Base-by-base conservation (phyloP, 2,797 vertebrate species). In the Acanthurus tractus region DNA sequence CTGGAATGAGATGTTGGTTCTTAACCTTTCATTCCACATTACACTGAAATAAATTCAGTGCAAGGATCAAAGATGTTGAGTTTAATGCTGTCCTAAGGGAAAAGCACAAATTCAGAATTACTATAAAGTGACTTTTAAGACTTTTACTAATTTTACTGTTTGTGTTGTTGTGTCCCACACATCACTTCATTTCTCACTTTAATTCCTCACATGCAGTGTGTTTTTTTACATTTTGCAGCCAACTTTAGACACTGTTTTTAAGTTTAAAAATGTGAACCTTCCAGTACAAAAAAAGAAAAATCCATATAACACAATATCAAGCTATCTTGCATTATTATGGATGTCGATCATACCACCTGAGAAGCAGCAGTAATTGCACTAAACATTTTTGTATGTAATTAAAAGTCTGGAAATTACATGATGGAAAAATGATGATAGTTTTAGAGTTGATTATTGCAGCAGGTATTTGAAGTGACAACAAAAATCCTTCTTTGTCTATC, bases 361-460 rank as follows among this genome's bases (percentile, higher is more conserved):
- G 57, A 59, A 55, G 40, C 55, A 44, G n/a, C 45, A 76, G 46
- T 65, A 62, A 54, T 58, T 65, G 25, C 5, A 1, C 71, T 63
- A 48, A 56, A 53, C 45, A 46, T 45, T 53, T 67, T 53, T 53
- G 46, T 15, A 56, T 59, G 53, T 63, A 74, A 71, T 68, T 82
- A 53, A 76, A 76, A 58, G 14, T 54, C 13, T 36, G 44, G 42
- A 23, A 67, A 56, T 74, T 14, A 63, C 55, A 23, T 58, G 56
- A 58, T 54, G 8, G 40, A n/a, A 58, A 34, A 52, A 53, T 52
- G 20, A 61, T 59, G 58, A 29, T 17, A n/a, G 15, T 36, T 49
- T 62, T 46, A 14, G 22, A 62, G 9, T 23, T 45, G 8, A 71
- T 53, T 23, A 65, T 29, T 61, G 49, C 50, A 67, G 62, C 44